Percentiles rank a stretch among this genome's conserved stretches.
Conservation (phyloP, 2,797 vertebrate species). For the Acipenser ruthenus region DNA sequence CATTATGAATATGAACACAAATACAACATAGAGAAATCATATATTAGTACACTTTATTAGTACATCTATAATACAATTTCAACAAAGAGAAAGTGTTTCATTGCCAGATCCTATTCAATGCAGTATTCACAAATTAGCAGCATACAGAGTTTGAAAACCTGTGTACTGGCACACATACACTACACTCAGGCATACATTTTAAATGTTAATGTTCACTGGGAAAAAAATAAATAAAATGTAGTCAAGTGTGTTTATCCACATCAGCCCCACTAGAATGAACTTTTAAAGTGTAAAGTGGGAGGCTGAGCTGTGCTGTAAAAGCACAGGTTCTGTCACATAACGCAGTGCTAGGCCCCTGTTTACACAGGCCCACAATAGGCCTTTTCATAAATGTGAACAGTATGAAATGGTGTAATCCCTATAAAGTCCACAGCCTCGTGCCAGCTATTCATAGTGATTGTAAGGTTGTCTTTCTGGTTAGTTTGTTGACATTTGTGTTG, state of each 20-base stretch:
- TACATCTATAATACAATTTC: too few relatives aligned
- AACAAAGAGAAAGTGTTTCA: too few relatives aligned
- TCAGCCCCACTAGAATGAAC: neutral
- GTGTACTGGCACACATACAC: too few relatives aligned
- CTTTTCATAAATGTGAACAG: slow-evolving; percentile 19
- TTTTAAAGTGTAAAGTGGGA: neutral
- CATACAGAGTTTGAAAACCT: too few relatives aligned
- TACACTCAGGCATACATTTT: too few relatives aligned
- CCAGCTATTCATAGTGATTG: slow-evolving; percentile 15
- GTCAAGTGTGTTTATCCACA: neutral
- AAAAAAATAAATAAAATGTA: too few relatives aligned
- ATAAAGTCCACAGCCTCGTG: neutral
- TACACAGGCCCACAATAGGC: slow-evolving; percentile 14
- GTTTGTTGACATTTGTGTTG: slow-evolving; percentile 8
- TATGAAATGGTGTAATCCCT: slow-evolving; percentile 12
- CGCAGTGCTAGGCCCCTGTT: slow-evolving; percentile 8
- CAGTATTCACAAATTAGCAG: too few relatives aligned
- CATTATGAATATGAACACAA: too few relatives aligned
- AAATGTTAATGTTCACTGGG: too few relatives aligned
- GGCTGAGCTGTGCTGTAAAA: neutral
- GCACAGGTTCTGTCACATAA: slow-evolving; percentile 5
- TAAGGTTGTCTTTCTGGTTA: slow-evolving; percentile 5
- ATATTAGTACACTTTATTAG: too few relatives aligned
- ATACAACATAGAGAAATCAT: too few relatives aligned
- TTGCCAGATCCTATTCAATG: too few relatives aligned